Evolutionary conservation across 1,140 invertebrate genomes (phyloP), one percentile per base, ranked within the genome.

Genomic region (Conus betulinus): DNA sequence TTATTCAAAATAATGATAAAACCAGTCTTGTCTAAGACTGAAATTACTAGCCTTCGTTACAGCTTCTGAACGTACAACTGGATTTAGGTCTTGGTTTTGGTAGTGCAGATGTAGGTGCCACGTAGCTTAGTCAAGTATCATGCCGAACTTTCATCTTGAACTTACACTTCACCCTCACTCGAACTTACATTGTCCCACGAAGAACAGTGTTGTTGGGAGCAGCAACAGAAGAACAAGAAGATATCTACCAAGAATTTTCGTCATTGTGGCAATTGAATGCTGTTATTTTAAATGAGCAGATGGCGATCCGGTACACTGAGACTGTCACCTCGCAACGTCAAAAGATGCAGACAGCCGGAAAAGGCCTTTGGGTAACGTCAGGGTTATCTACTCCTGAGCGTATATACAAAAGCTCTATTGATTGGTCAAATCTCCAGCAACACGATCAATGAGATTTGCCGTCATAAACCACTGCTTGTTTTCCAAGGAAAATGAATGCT

Each of bases 171-270:
- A 17, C 10, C 6, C 17, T 17, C 15, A 27, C 7, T 57, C 55
- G 13, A 27, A 84, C 82, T 84, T 84, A 84, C 82, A 53, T 63
- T 84, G 82, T 67, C 82, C 82, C 7, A 84, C 82, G 23, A 84
- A 84, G 23, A 84, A 25, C 10, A 84, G 6, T n/a, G 82, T 84
- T 23, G 82, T 63, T 39, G 82, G 82, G 4, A 84, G 82, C 5
- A 84, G 57, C 82, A 84, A 39, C 57, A 84, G 11, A 39, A 84
- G n/a, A 15, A 84, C 57, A n/a, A 84, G 55, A 10, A 84, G 82
- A 81, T 81, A 81, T 53, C 20, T 52, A 20, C 79, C 79, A 5
- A 81, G 5, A 13, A 81, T 81, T 81, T 23, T 81, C 7, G 79
- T 53, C 79, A 81, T 81, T 53, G 6, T 81, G 51, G 51, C 10